phyloP scores from a whole-genome alignment of 35 echinoderm and acorn worm species.

The Acanthaster planci region DNA sequence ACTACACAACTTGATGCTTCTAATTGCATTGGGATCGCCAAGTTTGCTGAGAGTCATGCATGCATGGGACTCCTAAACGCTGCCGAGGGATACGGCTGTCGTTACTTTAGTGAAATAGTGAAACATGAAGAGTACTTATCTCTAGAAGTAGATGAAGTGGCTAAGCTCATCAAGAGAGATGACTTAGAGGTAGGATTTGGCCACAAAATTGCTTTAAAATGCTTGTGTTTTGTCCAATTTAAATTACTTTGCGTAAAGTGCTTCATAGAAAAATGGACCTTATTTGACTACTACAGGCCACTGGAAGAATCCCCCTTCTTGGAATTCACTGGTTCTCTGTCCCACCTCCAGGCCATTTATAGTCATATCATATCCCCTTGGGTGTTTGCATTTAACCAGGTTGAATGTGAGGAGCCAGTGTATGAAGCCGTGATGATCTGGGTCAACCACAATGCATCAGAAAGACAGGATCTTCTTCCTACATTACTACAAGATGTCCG shows the following conservation, averaged over 20 bases:
- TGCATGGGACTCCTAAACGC: constrained; percentile 33
- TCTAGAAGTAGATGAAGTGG: constrained; percentile 42
- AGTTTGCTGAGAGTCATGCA: constrained; percentile 74
- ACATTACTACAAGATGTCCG: constrained; percentile 44
- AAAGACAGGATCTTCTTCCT: constrained; percentile 32
- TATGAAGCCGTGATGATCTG: constrained; percentile 61
- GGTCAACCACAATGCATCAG: constrained; percentile 47
- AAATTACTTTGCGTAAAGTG: too few species aligned
- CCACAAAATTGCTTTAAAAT: background rate
- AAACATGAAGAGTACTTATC: constrained; percentile 53
- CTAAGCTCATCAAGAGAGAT: constrained; percentile 53
- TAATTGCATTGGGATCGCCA: constrained; percentile 66
- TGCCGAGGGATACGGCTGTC: constrained; percentile 38
- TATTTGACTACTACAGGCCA: too few species aligned
- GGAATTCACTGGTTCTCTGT: too few species aligned
- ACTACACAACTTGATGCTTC: constrained; percentile 29
- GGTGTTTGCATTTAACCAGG: background rate
- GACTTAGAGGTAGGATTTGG: constrained; percentile 54
- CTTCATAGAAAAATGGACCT: too few species aligned
- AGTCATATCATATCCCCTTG: background rate
- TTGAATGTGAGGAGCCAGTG: constrained; percentile 41
- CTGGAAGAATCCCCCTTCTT: too few species aligned
- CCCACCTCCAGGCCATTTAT: background rate
- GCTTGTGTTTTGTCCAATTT: too few species aligned
- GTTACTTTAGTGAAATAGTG: constrained; percentile 48